phyloP scores from a whole-genome alignment of 1,140 invertebrate species.

The Eubasilissa regina region DNA sequence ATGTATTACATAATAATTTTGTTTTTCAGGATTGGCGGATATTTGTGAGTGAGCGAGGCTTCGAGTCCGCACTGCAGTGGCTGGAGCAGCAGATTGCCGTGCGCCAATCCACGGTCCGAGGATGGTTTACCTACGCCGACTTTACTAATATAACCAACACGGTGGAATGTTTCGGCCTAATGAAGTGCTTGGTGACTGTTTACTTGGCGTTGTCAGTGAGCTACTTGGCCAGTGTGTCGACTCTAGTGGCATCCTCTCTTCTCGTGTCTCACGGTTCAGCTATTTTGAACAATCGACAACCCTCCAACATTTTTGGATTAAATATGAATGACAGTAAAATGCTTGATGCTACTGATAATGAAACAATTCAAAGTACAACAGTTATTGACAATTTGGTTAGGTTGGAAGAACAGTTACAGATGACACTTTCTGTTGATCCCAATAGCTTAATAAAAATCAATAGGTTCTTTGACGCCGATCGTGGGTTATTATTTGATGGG shows the following conservation, averaged over 20 bases:
- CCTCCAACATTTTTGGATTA: neutral
- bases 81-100: conserved; percentile 82
- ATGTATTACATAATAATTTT: conserved; percentile 1
- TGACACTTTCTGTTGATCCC: neutral
- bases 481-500: neutral
- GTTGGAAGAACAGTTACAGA: conserved; percentile 19
- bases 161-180: conserved; percentile 70
- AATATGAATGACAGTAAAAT: neutral
- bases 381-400: neutral
- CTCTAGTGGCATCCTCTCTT: conserved; percentile 80
- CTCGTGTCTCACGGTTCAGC: conserved; percentile 72
- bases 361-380: neutral
- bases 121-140: conserved; percentile 92
- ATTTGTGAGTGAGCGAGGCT: conserved; percentile 83
- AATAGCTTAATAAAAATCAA: neutral
- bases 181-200: conserved; percentile 75
- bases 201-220: conserved; percentile 79
- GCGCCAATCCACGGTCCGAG: conserved; percentile 80
- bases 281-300: conserved; percentile 17
- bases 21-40: conserved; percentile 85
- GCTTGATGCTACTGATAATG: conserved; percentile 1
- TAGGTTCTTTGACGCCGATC: conserved; percentile 3
- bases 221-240: conserved; percentile 81
- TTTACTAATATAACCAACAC: conserved; percentile 76
- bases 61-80: conserved; percentile 75